Evolutionary conservation across 2,888 invertebrate genomes (phyloP).

Genomic region (Therioaphis trifolii): DNA sequence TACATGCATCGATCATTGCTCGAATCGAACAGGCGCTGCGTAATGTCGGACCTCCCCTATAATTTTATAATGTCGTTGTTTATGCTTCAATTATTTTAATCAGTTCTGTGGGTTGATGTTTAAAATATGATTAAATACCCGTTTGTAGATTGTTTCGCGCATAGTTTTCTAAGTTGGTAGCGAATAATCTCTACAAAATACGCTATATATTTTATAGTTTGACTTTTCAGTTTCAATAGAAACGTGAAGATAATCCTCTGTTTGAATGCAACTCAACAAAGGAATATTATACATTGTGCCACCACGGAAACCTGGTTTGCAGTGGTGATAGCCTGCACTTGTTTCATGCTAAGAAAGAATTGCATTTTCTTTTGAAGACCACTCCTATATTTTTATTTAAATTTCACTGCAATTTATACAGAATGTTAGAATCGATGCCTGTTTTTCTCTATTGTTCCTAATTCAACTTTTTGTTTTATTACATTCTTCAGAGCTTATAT

Average conservation of each 20-base stretch:
- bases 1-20: too few relatives aligned
- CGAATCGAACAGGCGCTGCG: too few relatives aligned
- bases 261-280: background rate
- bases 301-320: constrained; percentile 32
- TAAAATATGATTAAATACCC: too few relatives aligned
- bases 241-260: background rate
- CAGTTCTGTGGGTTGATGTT: too few relatives aligned
- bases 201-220: background rate
- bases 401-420: constrained; percentile 28
- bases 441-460: constrained; percentile 40
- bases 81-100: too few relatives aligned
- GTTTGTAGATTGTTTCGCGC: too few relatives aligned
- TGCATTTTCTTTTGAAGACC: constrained; percentile 42
- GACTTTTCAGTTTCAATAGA: background rate
- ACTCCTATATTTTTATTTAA: constrained; percentile 40
- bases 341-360: constrained; percentile 6
- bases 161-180: too few relatives aligned
- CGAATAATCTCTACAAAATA: too few relatives aligned
- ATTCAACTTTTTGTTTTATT: constrained; percentile 41
- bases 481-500: background rate
- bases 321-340: background rate
- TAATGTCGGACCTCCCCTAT: too few relatives aligned
- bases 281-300: constrained; percentile 8
- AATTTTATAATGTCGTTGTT: too few relatives aligned
- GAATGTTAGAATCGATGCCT: constrained; percentile 18